Evolutionary conservation across 2,888 invertebrate species (phyloP).

Genomic region (Cinara cedri): DNA sequence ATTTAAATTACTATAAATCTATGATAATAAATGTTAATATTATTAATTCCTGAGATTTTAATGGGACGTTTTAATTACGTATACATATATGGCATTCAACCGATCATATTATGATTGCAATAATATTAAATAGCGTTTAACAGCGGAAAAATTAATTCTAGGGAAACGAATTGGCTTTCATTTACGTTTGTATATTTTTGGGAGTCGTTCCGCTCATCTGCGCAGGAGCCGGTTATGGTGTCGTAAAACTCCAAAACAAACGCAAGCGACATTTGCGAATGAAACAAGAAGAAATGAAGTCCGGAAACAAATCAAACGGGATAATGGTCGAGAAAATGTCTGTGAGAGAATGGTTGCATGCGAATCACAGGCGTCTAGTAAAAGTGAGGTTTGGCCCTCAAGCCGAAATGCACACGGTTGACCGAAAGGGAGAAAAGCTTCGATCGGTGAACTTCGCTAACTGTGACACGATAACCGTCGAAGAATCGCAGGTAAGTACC

Average conservation of each 20-base stretch:
- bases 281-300: slow-evolving; percentile 74
- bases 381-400: slow-evolving; percentile 91
- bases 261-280: slow-evolving; percentile 80
- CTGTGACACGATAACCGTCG: slow-evolving; percentile 80
- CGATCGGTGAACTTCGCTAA: slow-evolving; percentile 80
- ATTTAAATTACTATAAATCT: not conserved
- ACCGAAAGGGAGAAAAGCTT: slow-evolving; percentile 89
- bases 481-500: slow-evolving; percentile 79
- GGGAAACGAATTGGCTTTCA: slow-evolving; percentile 96
- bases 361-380: slow-evolving; percentile 85
- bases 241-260: slow-evolving; percentile 89
- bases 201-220: slow-evolving; percentile 91
- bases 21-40: not conserved
- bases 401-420: slow-evolving; percentile 82
- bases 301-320: slow-evolving; percentile 61
- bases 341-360: slow-evolving; percentile 92
- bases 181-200: slow-evolving; percentile 90
- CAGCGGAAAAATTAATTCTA: slow-evolving; percentile 64
- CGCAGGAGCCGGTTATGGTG: slow-evolving; percentile 89
- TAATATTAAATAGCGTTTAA: not conserved
- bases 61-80: not conserved
- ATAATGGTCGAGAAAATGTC: slow-evolving; percentile 89
- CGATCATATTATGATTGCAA: no score
- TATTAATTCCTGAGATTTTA: not conserved
- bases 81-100: no score